phyloP scores from a whole-genome alignment of 2,888 invertebrate species.

The Nowickia ferox region DNA sequence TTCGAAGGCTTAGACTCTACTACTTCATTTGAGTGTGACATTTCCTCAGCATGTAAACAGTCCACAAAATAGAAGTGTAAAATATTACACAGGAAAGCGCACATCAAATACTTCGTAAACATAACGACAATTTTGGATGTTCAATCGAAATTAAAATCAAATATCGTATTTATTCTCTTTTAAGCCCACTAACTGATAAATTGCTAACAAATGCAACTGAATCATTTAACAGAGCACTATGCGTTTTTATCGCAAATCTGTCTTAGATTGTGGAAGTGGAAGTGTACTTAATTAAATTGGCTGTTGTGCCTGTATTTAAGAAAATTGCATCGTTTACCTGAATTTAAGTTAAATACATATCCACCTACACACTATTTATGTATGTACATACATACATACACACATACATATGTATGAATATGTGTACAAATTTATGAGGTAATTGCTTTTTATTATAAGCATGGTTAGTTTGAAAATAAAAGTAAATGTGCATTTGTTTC shows the following conservation, averaged over 20 bases:
- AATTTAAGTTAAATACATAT: constrained; percentile 19
- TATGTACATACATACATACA: constrained; percentile 11
- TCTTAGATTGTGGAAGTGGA: constrained; percentile 41
- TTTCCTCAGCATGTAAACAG: constrained; percentile 34
- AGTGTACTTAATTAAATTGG: constrained; percentile 63
- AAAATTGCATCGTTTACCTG: constrained; percentile 57
- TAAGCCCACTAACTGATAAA: constrained; percentile 11
- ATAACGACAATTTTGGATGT: constrained; percentile 18
- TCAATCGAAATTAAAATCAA: constrained; percentile 45
- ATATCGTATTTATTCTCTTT: neutral
- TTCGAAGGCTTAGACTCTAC: constrained; percentile 71
- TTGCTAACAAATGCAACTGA: constrained; percentile 76
- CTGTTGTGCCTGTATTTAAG: constrained; percentile 19
- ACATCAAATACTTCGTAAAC: constrained; percentile 27
- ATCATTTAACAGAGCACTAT: constrained; percentile 65
- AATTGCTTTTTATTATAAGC: constrained; percentile 73
- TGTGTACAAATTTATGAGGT: neutral
- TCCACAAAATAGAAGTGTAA: neutral
- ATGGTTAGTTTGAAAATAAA: constrained; percentile 74
- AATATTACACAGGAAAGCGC: constrained; percentile 23
- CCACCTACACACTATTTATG: neutral
- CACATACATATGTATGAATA: constrained; percentile 16
- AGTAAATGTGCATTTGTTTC: constrained; percentile 38
- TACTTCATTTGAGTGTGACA: constrained; percentile 66
- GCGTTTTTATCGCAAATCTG: constrained; percentile 76